Evolutionary conservation across 2,113 vertebrate genomes (phyloP).

Genomic region (Zosterops hypoxanthus): DNA sequence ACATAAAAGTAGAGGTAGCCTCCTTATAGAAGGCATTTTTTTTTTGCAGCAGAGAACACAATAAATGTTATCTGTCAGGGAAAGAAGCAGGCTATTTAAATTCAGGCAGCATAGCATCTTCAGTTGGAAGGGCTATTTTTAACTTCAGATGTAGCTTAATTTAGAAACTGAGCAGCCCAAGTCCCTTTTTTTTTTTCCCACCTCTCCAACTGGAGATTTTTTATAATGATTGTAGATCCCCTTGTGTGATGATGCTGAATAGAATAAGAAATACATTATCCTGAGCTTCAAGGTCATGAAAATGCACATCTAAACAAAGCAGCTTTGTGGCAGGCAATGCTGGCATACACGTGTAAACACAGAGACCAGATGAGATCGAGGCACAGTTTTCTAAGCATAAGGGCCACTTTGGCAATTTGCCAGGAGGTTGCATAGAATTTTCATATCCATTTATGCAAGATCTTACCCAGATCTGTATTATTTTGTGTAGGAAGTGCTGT

Average conservation of each 20-base stretch:
- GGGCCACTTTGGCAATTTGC: not conserved
- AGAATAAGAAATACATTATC: constrained; percentile 48
- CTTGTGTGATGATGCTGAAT: constrained; percentile 27
- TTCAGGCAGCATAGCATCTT: constrained; percentile 80
- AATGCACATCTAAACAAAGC: constrained; percentile 1
- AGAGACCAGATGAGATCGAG: not conserved
- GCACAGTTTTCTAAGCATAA: not conserved
- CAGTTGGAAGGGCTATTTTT: constrained; percentile 85
- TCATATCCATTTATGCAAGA: not conserved
- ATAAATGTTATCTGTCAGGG: constrained; percentile 69
- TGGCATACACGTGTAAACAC: not conserved
- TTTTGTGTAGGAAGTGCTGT: constrained; percentile 17
- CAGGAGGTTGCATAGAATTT: not conserved
- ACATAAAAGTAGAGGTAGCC: not conserved
- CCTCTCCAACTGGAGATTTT: constrained; percentile 71
- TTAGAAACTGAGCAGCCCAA: constrained; percentile 85
- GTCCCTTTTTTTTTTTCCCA: constrained; percentile 68
- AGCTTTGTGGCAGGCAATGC: not conserved
- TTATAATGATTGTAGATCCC: constrained; percentile 57
- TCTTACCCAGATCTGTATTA: not conserved
- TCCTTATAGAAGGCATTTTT: not conserved
- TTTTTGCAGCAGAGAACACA: constrained; percentile 40
- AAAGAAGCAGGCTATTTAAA: constrained; percentile 76
- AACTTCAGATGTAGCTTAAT: constrained; percentile 84
- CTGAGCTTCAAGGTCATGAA: constrained; percentile 50